Evolutionary conservation across 2,888 invertebrate genomes (phyloP), one percentile per base, ranked within the genome.

Genomic region (Cerastis leucographa): DNA sequence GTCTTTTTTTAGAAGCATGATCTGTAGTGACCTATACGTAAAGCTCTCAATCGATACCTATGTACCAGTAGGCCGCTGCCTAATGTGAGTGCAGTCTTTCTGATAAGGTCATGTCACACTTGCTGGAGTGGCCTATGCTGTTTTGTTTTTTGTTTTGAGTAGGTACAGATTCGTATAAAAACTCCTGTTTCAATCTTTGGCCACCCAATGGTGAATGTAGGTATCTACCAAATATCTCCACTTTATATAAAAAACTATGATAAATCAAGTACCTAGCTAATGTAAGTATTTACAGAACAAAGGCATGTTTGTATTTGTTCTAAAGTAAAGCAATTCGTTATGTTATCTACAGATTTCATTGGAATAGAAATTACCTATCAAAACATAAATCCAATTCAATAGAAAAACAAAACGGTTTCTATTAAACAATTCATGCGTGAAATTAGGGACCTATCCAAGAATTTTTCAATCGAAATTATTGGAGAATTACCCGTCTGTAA

Each of bases 401-500:
- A 67, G 19, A 46, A 35, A 35, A 35, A 35, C 44, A 59, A 84
- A 73, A 61, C 7, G 4, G 12, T 64, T 79, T 64, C 49, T 64
- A 73, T 51, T 67, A 79, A 74, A 61, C 46, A 46, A 67, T 62
- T 71, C 70, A 22, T 25, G 65, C 65, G 65, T 81, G 66, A 85
- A 81, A 71, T 85, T 81, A 65, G 54, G 59, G n/a, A 54, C 40
- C n/a, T 14, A 46, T 62, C 17, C 66, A 70, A 72, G 74, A 75
- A 74, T 73, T 83, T 74, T 66, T 56, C 61, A 56, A 72, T 64
- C 40, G 61, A 76, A 61, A 46, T 72, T 79, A 86, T 79, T 80
- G 71, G 54, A 73, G 67, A 71, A 67, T 72, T 42, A 82, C 68
- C n/a, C 56, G 59, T 71, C 44, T 71, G 72, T 74, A 74, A 80